Evolutionary conservation across 2,113 vertebrate species (phyloP), one percentile per base, ranked within the genome.

Genomic region (Cyanoramphus novaezelandiae): DNA sequence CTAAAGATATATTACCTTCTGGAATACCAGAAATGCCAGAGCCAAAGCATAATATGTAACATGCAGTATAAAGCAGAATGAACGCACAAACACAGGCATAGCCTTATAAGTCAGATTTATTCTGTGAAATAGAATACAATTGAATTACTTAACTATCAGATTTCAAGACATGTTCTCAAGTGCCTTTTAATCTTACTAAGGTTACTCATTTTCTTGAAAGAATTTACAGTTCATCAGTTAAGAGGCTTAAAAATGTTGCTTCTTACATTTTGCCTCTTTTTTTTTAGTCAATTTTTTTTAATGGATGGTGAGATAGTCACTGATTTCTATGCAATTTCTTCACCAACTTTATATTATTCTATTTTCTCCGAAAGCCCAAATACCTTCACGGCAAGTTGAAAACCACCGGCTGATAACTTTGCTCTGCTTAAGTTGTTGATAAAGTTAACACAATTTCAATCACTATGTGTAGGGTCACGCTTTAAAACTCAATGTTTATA

Each of bases 391-490:
- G 28, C 25, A 87, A 84, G 50, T 19, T 87, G 69, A 91, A 94
- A 84, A 64, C 47, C 21, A 18, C 15, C 25, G 33, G 0, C 2
- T 64, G 35, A 82, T 43, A 76, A 82, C 37, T 82, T 81, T 72
- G 29, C 39, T 82, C 47, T 75, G 43, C 70, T 88, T 79, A 55
- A 88, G 71, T 71, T 67, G 49, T 18, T 60, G 62, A 72, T 55
- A 78, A 89, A 91, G n/a, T 64, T 59, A 79, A 69, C 27, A 82
- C 90, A 85, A 93, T 88, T 93, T 85, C 35, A 87, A 29, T 79
- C 39, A 15, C 29, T 60, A 20, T 39, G 8, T 50, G 50, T 16
- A 64, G 7, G 17, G 39, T 3, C 16, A 57, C 41, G 37, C 13
- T 83, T 94, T 82, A 78, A 57, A 90, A 93, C 60, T 77, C 29